These are phyloP conservation scores for Notarius lentiginosus DNA, from an alignment of 2,113 vertebrate genomes.

Conservation along the genomic window DNA sequence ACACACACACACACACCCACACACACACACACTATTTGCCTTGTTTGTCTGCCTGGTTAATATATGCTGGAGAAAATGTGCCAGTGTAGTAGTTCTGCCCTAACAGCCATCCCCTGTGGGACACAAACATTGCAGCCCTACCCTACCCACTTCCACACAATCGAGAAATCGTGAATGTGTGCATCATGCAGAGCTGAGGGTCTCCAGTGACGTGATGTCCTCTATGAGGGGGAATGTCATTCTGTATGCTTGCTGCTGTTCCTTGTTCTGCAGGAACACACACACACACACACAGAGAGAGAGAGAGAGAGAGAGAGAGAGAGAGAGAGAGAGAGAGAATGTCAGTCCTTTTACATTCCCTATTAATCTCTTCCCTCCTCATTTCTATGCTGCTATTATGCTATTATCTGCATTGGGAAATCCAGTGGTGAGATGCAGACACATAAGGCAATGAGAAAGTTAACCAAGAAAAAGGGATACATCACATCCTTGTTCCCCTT, in stretches of 20 bases:
- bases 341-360: not conserved
- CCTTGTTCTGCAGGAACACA: conserved; percentile 60
- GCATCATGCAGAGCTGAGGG: conserved; percentile 66
- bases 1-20: conserved; percentile 29
- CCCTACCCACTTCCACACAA: conserved; percentile 69
- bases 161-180: conserved; percentile 26
- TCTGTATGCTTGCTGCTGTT: conserved; percentile 47
- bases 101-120: conserved; percentile 68
- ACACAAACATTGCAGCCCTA: conserved; percentile 70
- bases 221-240: conserved; percentile 78
- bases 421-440: not conserved
- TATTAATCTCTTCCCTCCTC: conserved; percentile 9
- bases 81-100: conserved; percentile 67
- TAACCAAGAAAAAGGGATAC: not conserved
- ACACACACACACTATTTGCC: conserved; percentile 30
- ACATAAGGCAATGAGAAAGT: conserved; percentile 1
- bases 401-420: conserved; percentile 8
- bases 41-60: conserved; percentile 62
- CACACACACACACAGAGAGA: conserved; percentile 10
- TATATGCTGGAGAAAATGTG: conserved; percentile 63
- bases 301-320: conserved; percentile 30
- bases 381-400: conserved; percentile 25
- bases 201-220: conserved; percentile 80
- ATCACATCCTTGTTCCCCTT: conserved; percentile 1
- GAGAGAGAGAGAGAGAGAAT: conserved; percentile 28